These are phyloP conservation scores for Polietes domitor DNA, from an alignment of 2,888 invertebrate genomes.

Conservation along the genomic window DNA sequence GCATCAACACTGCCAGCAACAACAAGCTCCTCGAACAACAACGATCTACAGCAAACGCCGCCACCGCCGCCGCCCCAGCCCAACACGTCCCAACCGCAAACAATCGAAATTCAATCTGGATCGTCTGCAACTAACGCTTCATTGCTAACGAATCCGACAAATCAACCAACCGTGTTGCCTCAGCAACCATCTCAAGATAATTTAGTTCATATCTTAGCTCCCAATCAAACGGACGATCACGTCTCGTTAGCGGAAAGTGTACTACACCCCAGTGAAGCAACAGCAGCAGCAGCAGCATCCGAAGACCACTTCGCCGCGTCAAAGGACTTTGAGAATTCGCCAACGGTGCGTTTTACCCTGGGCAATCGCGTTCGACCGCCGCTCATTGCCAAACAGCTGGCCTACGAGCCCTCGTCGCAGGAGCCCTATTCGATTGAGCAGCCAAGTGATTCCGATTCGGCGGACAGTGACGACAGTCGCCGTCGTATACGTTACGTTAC, in stretches of 20 bases:
- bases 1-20: slow-evolving; percentile 61
- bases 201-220: slow-evolving; percentile 68
- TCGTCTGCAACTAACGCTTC: slow-evolving; percentile 57
- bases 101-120: slow-evolving; percentile 60
- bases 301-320: slow-evolving; percentile 42
- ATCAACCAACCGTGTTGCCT: slow-evolving; percentile 11
- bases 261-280: slow-evolving; percentile 70
- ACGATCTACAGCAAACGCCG: slow-evolving; percentile 28
- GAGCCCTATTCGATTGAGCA: slow-evolving; percentile 65
- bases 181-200: slow-evolving; percentile 52
- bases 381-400: slow-evolving; percentile 64
- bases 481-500: slow-evolving; percentile 82
- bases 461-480: slow-evolving; percentile 81
- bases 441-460: slow-evolving; percentile 71
- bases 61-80: slow-evolving; percentile 18
- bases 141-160: slow-evolving; percentile 42
- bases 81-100: slow-evolving; percentile 52
- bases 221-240: slow-evolving; percentile 71
- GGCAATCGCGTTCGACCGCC: slow-evolving; percentile 78
- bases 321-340: slow-evolving; percentile 63
- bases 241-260: slow-evolving; percentile 77
- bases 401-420: slow-evolving; percentile 64
- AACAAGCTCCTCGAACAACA: slow-evolving; percentile 55
- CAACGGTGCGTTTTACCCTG: slow-evolving; percentile 76
- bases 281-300: no score